phyloP scores from a whole-genome alignment of 1,140 invertebrate species.

The Batillaria attramentaria region DNA sequence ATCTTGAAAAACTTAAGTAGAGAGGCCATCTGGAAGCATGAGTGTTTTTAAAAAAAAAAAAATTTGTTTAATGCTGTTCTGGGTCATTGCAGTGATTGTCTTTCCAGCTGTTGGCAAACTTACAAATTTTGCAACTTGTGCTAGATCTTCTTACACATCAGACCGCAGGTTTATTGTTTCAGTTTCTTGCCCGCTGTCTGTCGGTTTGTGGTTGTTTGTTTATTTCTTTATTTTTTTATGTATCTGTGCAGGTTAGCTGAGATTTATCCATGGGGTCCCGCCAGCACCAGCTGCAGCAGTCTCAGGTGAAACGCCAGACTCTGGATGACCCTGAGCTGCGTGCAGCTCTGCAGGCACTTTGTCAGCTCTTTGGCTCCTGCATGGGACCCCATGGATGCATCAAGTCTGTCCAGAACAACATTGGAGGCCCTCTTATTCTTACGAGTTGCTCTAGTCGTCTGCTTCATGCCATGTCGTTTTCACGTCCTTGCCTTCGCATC shows the following conservation, averaged over 20 bases:
- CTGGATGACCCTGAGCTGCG: constrained; percentile 11
- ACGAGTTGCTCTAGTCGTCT: constrained; percentile 42
- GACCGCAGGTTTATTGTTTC: no score
- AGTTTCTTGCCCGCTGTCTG: no score
- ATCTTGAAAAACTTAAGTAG: no score
- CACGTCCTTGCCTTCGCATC: constrained; percentile 47
- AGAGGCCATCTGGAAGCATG: no score
- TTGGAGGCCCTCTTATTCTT: constrained; percentile 46
- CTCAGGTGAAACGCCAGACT: not conserved
- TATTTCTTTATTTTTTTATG: no score
- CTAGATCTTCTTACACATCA: no score
- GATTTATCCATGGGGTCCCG: constrained; percentile 18
- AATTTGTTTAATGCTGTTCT: no score
- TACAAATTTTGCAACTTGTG: no score
- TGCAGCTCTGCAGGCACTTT: constrained; percentile 29
- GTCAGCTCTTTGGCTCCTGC: constrained; percentile 33
- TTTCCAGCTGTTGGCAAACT: no score
- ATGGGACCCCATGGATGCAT: constrained; percentile 43
- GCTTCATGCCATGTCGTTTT: constrained; percentile 37
- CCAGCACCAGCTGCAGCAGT: not conserved
- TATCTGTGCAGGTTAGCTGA: constrained; percentile 4
- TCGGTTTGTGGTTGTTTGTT: no score
- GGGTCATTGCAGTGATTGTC: no score
- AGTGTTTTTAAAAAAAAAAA: no score
- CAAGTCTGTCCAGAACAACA: constrained; percentile 47